phyloP scores from a whole-genome alignment of 2,113 vertebrate genomes.

The Otus sunia region DNA sequence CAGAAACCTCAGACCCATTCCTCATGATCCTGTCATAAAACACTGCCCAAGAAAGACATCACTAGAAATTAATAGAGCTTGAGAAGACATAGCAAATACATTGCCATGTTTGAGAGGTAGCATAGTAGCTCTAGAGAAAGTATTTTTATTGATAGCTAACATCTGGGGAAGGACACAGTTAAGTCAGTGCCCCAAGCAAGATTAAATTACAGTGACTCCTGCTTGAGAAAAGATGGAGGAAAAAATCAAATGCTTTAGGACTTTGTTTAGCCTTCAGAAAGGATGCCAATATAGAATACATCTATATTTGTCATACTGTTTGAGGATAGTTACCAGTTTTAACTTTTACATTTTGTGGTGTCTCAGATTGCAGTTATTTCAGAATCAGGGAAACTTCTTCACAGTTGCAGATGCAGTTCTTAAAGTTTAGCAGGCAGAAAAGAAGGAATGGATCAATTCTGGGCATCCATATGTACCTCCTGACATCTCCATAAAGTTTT shows the following conservation, averaged over 20 bases:
- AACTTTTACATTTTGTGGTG: background rate
- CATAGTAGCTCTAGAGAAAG: background rate
- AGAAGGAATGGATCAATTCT: background rate
- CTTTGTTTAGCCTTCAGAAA: background rate
- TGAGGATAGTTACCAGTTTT: background rate
- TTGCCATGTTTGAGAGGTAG: background rate
- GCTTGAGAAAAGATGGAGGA: background rate
- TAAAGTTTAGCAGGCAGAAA: background rate
- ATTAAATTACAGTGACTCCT: background rate
- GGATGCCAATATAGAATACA: background rate
- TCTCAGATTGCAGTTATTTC: background rate
- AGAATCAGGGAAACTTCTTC: background rate
- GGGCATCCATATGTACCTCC: background rate
- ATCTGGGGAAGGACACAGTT: background rate
- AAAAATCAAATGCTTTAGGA: background rate
- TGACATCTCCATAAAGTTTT: background rate
- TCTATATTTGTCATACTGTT: background rate
- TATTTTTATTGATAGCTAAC: background rate
- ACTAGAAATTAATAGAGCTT: background rate
- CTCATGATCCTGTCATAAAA: background rate
- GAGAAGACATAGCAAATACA: background rate
- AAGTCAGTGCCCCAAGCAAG: background rate
- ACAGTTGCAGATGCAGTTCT: background rate
- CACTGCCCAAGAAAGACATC: background rate
- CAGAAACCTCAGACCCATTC: background rate